Conservation (phyloP, 1,140 invertebrate genomes). For the Lasaia peninsularis region DNA sequence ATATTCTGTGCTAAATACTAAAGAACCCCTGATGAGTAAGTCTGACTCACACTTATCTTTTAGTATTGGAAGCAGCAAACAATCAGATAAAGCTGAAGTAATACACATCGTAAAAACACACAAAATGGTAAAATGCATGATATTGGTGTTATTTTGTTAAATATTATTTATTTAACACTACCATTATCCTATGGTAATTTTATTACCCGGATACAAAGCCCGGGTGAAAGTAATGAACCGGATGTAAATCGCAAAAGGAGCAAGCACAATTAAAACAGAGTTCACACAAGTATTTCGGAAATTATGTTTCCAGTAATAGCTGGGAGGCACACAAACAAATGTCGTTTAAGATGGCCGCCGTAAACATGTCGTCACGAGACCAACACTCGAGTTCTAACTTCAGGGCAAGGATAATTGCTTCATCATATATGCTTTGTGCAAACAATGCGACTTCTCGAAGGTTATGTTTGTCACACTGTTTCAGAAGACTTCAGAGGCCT, state of each 20-base stretch:
- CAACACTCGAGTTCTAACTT: slow-evolving; percentile 25
- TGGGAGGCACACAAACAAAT: slow-evolving; percentile 9
- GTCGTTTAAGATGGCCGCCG: background rate
- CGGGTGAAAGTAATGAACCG: slow-evolving; percentile 1
- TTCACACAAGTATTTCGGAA: slow-evolving; percentile 4
- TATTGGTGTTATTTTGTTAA: too few species aligned
- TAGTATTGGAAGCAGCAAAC: too few species aligned
- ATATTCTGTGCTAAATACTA: too few species aligned
- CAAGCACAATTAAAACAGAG: slow-evolving; percentile 1
- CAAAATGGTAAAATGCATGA: too few species aligned
- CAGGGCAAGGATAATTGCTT: slow-evolving; percentile 33
- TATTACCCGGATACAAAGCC: background rate
- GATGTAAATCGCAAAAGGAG: background rate
- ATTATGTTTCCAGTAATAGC: slow-evolving; percentile 6
- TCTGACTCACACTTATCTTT: too few species aligned
- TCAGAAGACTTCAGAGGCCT: background rate
- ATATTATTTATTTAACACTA: too few species aligned
- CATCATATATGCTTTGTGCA: slow-evolving; percentile 31
- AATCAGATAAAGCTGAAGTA: too few species aligned
- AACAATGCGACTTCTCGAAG: slow-evolving; percentile 30
- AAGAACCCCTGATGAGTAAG: too few species aligned
- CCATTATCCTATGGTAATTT: background rate
- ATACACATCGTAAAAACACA: too few species aligned
- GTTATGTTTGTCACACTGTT: background rate
- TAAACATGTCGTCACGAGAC: slow-evolving; percentile 24